Evolutionary conservation across 2,113 vertebrate species (phyloP), one percentile per base, ranked within the genome.

Genomic region (Rhinopomastus cyanomelas): DNA sequence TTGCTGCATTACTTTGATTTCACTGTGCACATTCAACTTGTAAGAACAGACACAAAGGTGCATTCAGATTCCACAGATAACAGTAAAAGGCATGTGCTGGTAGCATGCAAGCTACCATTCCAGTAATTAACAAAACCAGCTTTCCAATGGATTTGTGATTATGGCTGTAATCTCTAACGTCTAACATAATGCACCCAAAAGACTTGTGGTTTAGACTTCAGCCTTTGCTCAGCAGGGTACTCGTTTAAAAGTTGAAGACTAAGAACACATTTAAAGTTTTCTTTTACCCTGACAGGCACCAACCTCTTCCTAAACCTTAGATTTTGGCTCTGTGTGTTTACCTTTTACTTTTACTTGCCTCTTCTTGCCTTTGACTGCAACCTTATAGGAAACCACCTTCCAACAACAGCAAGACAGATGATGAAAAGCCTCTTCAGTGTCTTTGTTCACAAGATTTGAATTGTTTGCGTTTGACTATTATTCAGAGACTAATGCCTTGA

Each of bases 381-480:
- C 89, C 44, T 91, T 52, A 48, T n/a, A 89, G 85, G 64, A 94
- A 87, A 87, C 42, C 91, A 91, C 93, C 76, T 92, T 89, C 55
- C 61, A 60, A 30, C 62, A 52, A 29, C 87, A 95, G 7, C 42
- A 57, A 77, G 69, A 68, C 12, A 74, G 51, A 65, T 46, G 72
- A 87, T 44, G 56, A 72, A 91, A 94, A 80, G 44, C 27, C 34
- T 76, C 27, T 53, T 93, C 62, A 76, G 32, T 51, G n/a, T 78
- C 66, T 42, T 75, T 92, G 59, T 80, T 87, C 5, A 0, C 36
- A 39, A 56, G 36, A 44, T 73, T 59, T 80, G 8, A 82, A 64
- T 44, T 39, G 44, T 83, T 85, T 76, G 51, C 37, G 61, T 76
- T 85, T 87, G 65, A 76, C 53, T 85, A 8, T 37, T 64, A 30